Base-by-base conservation (phyloP, 2,888 invertebrate genomes). In the Tuta absoluta region DNA sequence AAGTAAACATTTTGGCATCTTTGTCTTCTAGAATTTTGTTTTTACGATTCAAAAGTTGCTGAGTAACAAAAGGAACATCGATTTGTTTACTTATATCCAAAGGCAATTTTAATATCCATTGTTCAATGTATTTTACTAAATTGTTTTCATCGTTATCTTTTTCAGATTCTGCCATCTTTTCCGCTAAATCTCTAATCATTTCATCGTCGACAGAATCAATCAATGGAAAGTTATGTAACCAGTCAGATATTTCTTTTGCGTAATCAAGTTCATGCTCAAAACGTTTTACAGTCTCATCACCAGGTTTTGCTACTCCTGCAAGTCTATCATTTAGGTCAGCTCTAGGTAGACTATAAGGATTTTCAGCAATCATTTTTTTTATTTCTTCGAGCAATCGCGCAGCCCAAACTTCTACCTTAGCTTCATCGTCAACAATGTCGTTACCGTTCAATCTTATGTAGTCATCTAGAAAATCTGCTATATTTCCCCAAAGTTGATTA, bases 201-300 rank as follows among this genome's bases (percentile, higher is more conserved):
- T 75, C 66, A 63, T 71, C 66, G 19, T 75, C 67, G 49, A 75
- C 67, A 61, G 68, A 63, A 19, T 70, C 71, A 53, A 77, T 59
- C 2, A 87, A 65, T 1, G 86, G 83, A 51, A 87, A 71, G 68
- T 83, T 84, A 68, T 81, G 80, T 41, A 87, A 65, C 86, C 86
- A 87, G 28, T 84, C 80, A 24, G 78, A 72, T 67, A 87, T 84
- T 72, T 86, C 84, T 71, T 80, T 79, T 0, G 78, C 77, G 59
- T 83, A 85, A 63, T 71, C 67, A 1, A 86, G 71, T 68, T 85
- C 79, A 28, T 73, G 68, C 12, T 71, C 72, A 67, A 83, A 79
- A 63, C 74, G 66, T 56, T 69, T 71, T 0, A 81, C 68, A 37
- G 76, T 72, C 67, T 80, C 75, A 19, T 78, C 71, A 23, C 66